Evolutionary conservation across 2,888 invertebrate species (phyloP), one percentile per base, ranked within the genome.

Genomic region (Ornithoptera alexandrae): DNA sequence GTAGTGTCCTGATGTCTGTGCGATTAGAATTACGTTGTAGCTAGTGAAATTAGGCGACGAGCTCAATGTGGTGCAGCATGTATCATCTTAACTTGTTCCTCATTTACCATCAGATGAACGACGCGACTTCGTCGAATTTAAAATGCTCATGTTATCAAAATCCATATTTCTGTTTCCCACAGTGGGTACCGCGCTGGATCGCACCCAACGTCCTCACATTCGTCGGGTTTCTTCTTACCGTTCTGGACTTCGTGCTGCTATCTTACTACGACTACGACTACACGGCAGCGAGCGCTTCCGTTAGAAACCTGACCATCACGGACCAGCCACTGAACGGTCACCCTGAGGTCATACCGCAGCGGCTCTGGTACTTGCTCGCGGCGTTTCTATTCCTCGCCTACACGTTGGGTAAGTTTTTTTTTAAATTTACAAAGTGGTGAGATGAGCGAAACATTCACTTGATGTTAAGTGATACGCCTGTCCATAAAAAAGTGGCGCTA

Each of bases 131-230:
- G 0, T 39, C 39, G 10, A 39, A 10, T 39, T 39, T 10, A 7
- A 10, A 39, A 39, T 39, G 36, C 5, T 36, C 1, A 39, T 10
- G 6, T 39, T 39, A 8, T 39, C 4, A 1, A 39, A 8, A 39
- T 8, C 1, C 10, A 39, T 10, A 10, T 10, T 39, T 39, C 39
- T 39, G 8, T 39, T 39, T 10, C 67, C 85, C 84, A 8, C 93
- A 99, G 99, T 94, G 96, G 75, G 96, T 97, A 84, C 99, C 99
- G 74, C 95, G 94, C 93, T 99, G 98, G 97, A 94, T 99, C 71
- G 99, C 99, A 0, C 99, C 99, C 62, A 99, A 99, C 90, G 93
- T 98, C 61, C 92, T 99, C 68, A 99, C 99, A 17, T 97, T 99
- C 86, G 94, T 95, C 72, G 99, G 99, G 18, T 99, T 99, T 85